Evolutionary conservation across 2,797 vertebrate species (phyloP), one percentile per base, ranked within the genome.

Genomic region (Ctenopoma kingsleyae): DNA sequence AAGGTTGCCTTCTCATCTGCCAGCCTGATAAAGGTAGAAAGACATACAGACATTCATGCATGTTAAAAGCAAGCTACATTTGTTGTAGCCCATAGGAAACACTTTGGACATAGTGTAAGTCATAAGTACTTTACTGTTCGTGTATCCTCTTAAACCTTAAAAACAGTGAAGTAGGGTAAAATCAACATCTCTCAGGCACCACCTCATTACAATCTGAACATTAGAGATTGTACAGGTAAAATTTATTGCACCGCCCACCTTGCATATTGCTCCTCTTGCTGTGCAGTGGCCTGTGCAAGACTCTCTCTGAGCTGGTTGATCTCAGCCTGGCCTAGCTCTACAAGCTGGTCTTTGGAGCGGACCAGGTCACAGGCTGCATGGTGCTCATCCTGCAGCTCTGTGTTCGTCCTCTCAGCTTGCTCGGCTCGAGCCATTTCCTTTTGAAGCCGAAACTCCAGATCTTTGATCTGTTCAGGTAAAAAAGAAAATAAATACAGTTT

Each of bases 391-490:
- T 78, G 87, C 23, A 97, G 81, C 67, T 94, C 89, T 4, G 32
- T 59, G 74, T 87, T 94, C 36, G 72, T 85, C 54, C 73, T 92
- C 52, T 96, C 95, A 52, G 91, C 94, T 84, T 87, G 85, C 44
- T 90, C 71, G 2, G 90, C 85, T 87, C 95, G 93, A 52, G 16
- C 65, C 2, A 66, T 81, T 81, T 94, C 90, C 47, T 87, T 87
- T 35, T 94, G 84, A 72, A 98, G 71, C 30, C 70, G 92, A 32
- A 80, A 76, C 79, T 96, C 93, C 32, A 95, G 79, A 20, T 91
- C 84, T 65, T 82, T 90, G 43, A 95, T 63, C 85, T 97, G 85
- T 44, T 49, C 15, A 30, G 12, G 60, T n/a, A 27, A 59, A 66
- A 63, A 40, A 46, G 1, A 11, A 46, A 8, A 43, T n/a, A 8